Evolutionary conservation across 2,797 vertebrate genomes (phyloP).

Genomic region (Atherinosoma microstoma): DNA sequence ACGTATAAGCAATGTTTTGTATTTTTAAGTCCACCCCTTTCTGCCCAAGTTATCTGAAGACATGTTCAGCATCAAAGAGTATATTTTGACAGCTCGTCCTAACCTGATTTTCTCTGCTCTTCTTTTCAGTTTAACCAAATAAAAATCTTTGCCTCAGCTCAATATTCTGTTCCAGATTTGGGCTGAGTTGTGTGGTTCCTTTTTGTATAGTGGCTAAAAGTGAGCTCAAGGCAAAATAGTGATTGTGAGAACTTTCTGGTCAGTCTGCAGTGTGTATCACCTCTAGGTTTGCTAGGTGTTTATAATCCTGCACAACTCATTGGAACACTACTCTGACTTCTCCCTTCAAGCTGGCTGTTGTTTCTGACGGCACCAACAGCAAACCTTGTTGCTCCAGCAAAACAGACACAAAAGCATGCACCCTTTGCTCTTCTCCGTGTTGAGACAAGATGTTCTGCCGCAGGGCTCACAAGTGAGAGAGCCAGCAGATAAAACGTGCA

Average conservation of each 20-base stretch:
- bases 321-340: constrained; percentile 64
- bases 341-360: constrained; percentile 79
- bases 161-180: constrained; percentile 55
- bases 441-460: constrained; percentile 78
- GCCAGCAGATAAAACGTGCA: constrained; percentile 83
- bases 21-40: neutral
- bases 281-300: constrained; percentile 77
- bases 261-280: constrained; percentile 71
- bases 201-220: constrained; percentile 59
- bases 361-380: constrained; percentile 76
- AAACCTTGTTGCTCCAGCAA: constrained; percentile 73
- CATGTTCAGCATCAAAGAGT: constrained; percentile 22
- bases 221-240: constrained; percentile 69
- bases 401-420: constrained; percentile 83
- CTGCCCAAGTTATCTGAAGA: constrained; percentile 9
- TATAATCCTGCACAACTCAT: constrained; percentile 62
- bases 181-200: constrained; percentile 45
- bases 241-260: constrained; percentile 67
- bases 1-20: constrained; percentile 13
- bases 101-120: constrained; percentile 56
- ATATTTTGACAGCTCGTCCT: constrained; percentile 64
- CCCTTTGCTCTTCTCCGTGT: constrained; percentile 80
- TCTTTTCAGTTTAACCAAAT: constrained; percentile 63
- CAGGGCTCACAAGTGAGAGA: constrained; percentile 77
- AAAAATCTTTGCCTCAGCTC: constrained; percentile 59